Conservation (phyloP, 2,888 invertebrate species). For the Dryococelus australis region DNA sequence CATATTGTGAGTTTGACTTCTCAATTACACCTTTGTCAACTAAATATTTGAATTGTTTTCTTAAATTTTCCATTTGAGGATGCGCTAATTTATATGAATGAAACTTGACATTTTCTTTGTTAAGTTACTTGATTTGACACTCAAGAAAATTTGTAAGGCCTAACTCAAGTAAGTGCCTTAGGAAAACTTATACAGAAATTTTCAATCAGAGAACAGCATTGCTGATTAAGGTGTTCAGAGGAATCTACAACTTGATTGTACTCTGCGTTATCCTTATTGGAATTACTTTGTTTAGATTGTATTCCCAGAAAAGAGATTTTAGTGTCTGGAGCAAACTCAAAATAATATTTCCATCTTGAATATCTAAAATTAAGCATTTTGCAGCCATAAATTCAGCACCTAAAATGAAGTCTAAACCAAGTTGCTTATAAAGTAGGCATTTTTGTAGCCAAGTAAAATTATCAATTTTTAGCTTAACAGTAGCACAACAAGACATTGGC, state of each 20-base stretch:
- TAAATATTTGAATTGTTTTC: neutral
- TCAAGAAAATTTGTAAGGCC: neutral
- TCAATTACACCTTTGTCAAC: neutral
- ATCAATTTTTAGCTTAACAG: neutral
- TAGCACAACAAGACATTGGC: neutral
- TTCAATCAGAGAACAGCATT: neutral
- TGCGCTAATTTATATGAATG: neutral
- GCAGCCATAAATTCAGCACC: neutral
- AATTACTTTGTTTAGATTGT: neutral
- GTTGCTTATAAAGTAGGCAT: neutral
- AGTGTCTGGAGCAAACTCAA: neutral
- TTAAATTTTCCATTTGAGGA: neutral
- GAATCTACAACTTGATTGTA: neutral
- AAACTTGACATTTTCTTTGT: neutral
- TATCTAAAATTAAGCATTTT: neutral
- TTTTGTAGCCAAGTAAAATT: neutral
- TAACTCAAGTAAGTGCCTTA: neutral
- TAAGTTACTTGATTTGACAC: neutral
- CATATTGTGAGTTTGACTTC: neutral
- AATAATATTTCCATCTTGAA: neutral
- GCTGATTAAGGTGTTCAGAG: neutral
- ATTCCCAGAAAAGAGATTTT: neutral
- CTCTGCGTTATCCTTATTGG: neutral
- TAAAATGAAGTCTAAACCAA: neutral
- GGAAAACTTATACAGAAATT: neutral